Conservation (phyloP, 2,797 vertebrate species). For the Phalloptychus januarius region DNA sequence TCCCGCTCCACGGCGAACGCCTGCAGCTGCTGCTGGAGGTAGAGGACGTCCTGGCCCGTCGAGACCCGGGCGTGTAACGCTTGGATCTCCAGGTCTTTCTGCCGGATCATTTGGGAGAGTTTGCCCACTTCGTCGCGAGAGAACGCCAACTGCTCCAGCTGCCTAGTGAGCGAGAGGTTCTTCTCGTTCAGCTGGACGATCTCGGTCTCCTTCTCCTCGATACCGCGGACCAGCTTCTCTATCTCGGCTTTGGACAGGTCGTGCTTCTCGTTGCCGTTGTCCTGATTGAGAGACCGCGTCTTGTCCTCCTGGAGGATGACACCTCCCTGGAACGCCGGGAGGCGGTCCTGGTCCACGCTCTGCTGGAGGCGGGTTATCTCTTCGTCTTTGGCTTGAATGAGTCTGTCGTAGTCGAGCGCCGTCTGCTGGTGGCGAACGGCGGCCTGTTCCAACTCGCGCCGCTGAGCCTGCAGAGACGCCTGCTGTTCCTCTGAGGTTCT, state of each 20-base stretch:
- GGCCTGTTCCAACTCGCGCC: constrained; percentile 87
- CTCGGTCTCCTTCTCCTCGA: constrained; percentile 96
- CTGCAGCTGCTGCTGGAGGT: constrained; percentile 95
- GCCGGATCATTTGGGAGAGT: constrained; percentile 90
- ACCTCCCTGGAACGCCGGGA: constrained; percentile 64
- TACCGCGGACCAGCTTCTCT: constrained; percentile 89
- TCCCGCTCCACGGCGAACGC: constrained; percentile 90
- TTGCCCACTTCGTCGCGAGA: constrained; percentile 92
- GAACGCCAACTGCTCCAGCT: constrained; percentile 88
- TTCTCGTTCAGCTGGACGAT: constrained; percentile 94
- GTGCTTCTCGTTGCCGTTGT: constrained; percentile 95
- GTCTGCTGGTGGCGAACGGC: constrained; percentile 88
- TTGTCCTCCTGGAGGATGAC: constrained; percentile 93
- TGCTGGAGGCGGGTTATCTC: constrained; percentile 88
- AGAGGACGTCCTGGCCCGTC: constrained; percentile 85
- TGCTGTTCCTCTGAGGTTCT: constrained; percentile 87
- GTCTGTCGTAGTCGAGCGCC: constrained; percentile 83
- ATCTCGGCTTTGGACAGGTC: constrained; percentile 96
- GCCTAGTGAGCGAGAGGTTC: constrained; percentile 88
- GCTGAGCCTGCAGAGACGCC: constrained; percentile 84
- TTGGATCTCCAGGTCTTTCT: constrained; percentile 96
- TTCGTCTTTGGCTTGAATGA: constrained; percentile 88
- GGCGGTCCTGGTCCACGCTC: constrained; percentile 79
- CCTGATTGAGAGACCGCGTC: constrained; percentile 86
- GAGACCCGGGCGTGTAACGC: constrained; percentile 89